phyloP scores from a whole-genome alignment of 2,888 invertebrate species.

The Cephonodes hylas region DNA sequence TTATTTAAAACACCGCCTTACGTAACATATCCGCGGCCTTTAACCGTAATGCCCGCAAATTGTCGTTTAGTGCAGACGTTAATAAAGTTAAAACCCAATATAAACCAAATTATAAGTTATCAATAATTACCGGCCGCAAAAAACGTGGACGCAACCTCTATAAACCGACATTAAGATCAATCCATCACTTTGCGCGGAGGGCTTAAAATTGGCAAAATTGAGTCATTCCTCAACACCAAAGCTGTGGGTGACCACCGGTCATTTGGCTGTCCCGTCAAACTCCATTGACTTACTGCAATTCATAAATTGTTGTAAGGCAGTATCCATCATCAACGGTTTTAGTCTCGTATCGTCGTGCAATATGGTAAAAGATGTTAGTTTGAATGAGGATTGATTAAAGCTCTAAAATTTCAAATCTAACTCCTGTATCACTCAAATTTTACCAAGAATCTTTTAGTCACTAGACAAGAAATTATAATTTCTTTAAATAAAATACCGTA shows the following conservation, averaged over 20 bases:
- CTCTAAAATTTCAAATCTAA: no score
- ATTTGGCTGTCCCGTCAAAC: constrained; percentile 32
- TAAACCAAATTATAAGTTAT: constrained; percentile 9
- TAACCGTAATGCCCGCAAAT: constrained; percentile 5
- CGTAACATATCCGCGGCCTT: not conserved
- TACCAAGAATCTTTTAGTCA: no score
- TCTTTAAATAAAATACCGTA: no score
- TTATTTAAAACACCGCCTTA: not conserved
- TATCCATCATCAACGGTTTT: not conserved
- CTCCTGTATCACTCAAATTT: no score
- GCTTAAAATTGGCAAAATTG: constrained; percentile 48
- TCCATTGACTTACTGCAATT: constrained; percentile 32
- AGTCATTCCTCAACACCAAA: constrained; percentile 50
- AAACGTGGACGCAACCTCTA: constrained; percentile 16
- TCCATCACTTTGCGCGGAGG: constrained; percentile 47
- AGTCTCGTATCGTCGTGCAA: no score
- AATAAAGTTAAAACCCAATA: constrained; percentile 9
- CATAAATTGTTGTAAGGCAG: constrained; percentile 18
- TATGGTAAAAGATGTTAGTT: no score
- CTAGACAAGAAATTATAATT: no score
- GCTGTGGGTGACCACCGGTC: constrained; percentile 24
- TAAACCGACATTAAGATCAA: constrained; percentile 34
- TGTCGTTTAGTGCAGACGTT: constrained; percentile 5
- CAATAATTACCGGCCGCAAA: constrained; percentile 7
- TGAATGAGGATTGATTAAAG: no score